Base-by-base conservation (phyloP, 2,113 vertebrate genomes). In the Onychostruthus taczanowskii region DNA sequence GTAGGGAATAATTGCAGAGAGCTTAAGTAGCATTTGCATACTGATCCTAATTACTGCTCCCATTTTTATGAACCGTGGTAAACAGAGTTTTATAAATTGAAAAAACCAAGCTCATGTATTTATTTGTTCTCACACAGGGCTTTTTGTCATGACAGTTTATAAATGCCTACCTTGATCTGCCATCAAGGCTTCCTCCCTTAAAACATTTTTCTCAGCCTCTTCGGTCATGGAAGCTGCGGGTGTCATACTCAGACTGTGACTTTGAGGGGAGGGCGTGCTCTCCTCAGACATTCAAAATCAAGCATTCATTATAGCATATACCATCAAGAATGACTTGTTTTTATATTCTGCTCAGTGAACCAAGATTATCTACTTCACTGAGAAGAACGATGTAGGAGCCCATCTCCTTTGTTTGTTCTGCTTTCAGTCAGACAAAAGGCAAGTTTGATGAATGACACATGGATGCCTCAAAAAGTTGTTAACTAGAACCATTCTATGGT, bases 321-420 rank as follows among this genome's bases (percentile, higher is more conserved):
- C 69, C 77, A 75, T 47, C 5, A 0, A 90, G 72, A 88, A 77
- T 86, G 56, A 61, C 63, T 93, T 80, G 90, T 30, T 86, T 94
- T 92, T 88, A 74, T 92, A 94, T 84, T 88, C 79, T 86, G 88
- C 72, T 93, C 90, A 88, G 75, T 88, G 80, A 93, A 93, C 80
- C 68, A 93, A 90, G 83, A 93, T 88, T 86, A 91, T 77, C 78
- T 89, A 85, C 84, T 94, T 95, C 83, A 49, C 83, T 72, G 75
- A 70, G 83, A 88, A 85, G 75, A 92, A 68, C 37, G 72, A 93
- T 17, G 80, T 77, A 75, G 76, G 56, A 84, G 82, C 94, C 63
- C 61, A 95, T 84, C 82, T 87, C 88, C 90, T 95, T 96, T 95
- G 75, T 94, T 91, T 93, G 50, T 62, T 93, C 76, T 81, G 61